phyloP scores from a whole-genome alignment of 2,888 invertebrate genomes.

The Sabatieria punctata region DNA sequence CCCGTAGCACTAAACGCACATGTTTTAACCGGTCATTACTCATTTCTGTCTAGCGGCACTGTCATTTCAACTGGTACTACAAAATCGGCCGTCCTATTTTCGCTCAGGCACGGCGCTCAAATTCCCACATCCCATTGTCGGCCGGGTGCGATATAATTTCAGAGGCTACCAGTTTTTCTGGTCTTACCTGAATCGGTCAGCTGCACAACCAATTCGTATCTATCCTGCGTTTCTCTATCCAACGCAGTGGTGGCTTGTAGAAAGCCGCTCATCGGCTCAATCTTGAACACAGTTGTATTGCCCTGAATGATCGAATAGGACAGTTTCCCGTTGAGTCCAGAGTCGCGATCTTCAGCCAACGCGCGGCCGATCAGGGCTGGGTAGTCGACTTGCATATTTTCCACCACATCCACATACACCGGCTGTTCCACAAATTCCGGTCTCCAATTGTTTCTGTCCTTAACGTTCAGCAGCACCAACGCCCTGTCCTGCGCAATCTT shows the following conservation, averaged over 20 bases:
- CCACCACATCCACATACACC: conserved; percentile 65
- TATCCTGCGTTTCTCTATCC: conserved; percentile 4
- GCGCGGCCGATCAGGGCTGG: conserved; percentile 20
- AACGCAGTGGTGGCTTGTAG: background rate
- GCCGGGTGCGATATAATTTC: too few relatives aligned
- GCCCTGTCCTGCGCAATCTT: background rate
- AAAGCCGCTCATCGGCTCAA: conserved; percentile 24
- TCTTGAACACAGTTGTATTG: conserved; percentile 25
- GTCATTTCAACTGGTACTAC: too few relatives aligned
- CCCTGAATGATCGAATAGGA: conserved; percentile 31
- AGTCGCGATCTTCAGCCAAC: conserved; percentile 29
- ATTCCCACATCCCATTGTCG: too few relatives aligned
- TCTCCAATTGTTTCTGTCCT: conserved; percentile 81
- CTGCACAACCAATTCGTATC: conserved; percentile 2
- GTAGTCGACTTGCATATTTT: conserved; percentile 32
- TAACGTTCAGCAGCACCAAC: conserved; percentile 55
- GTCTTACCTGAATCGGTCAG: conserved; percentile 10
- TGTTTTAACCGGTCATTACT: too few relatives aligned
- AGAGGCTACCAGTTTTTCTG: too few relatives aligned
- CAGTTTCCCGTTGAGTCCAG: conserved; percentile 25
- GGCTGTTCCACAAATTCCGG: conserved; percentile 84
- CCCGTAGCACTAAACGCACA: too few relatives aligned
- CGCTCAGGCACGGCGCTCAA: too few relatives aligned
- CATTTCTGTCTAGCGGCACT: too few relatives aligned
- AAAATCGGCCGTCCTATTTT: too few relatives aligned